These are phyloP conservation scores for Epistrophe grossulariae DNA, from an alignment of 2,888 invertebrate genomes.

Conservation along the genomic window DNA sequence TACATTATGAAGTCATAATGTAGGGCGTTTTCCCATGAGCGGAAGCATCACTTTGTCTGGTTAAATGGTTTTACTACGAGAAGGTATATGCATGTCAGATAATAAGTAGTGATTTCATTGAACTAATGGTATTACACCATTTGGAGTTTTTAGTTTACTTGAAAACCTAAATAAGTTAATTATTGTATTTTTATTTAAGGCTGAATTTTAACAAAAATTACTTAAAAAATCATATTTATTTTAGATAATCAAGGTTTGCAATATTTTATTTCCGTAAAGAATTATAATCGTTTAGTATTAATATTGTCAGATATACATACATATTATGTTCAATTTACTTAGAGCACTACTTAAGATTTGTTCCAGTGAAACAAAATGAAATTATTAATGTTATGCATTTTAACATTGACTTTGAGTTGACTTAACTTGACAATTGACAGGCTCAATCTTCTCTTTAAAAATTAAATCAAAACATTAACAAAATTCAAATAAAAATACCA, in stretches of 20 bases:
- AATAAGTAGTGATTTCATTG: constrained; percentile 4
- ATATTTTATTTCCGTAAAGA: neutral
- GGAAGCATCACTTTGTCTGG: neutral
- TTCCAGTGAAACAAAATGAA: neutral
- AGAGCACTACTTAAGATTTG: neutral
- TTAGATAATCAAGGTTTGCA: neutral
- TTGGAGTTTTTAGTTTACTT: neutral
- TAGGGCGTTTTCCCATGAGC: constrained; percentile 20
- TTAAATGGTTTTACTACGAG: neutral
- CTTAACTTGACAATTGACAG: too few relatives aligned
- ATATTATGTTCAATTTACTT: neutral
- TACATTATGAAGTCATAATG: constrained; percentile 36
- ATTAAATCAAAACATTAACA: neutral
- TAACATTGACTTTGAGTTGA: neutral
- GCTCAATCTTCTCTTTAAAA: neutral
- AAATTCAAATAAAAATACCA: too few relatives aligned
- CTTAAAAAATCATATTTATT: neutral
- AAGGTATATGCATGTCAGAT: neutral
- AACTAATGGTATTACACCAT: neutral
- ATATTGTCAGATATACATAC: neutral
- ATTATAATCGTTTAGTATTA: neutral
- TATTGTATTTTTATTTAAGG: neutral
- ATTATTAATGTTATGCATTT: neutral
- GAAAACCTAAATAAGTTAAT: neutral
- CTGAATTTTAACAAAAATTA: neutral